Conservation (phyloP, 2,888 invertebrate genomes). For the Drosophila rubida region DNA sequence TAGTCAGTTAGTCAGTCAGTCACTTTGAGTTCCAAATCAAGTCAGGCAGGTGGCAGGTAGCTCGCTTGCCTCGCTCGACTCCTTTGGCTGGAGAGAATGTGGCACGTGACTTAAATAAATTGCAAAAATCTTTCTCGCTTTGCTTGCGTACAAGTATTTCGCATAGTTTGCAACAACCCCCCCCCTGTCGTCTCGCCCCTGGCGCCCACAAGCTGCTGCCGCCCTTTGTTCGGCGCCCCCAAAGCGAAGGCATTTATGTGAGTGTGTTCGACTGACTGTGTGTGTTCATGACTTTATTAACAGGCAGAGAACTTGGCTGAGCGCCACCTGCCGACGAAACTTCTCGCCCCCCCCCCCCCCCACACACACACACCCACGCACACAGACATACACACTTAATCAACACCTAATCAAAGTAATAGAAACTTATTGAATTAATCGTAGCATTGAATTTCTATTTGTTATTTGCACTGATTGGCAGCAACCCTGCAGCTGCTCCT, state of each 20-base stretch:
- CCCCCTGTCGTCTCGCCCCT: background rate
- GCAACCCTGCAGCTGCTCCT: background rate
- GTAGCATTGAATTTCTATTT: slow-evolving; percentile 73
- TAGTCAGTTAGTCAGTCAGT: slow-evolving; percentile 65
- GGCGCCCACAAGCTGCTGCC: slow-evolving; percentile 19
- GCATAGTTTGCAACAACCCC: slow-evolving; percentile 59
- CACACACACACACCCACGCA: slow-evolving; percentile 75
- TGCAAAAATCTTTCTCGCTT: slow-evolving; percentile 77
- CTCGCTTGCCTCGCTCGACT: background rate
- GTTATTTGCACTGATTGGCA: slow-evolving; percentile 63
- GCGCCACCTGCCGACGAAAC: slow-evolving; percentile 62
- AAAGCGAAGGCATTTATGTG: slow-evolving; percentile 53
- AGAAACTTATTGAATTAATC: slow-evolving; percentile 79
- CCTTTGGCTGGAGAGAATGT: slow-evolving; percentile 55
- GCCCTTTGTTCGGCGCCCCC: slow-evolving; percentile 58
- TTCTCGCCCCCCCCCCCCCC: too few species aligned
- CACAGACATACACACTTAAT: slow-evolving; percentile 75
- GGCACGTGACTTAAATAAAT: slow-evolving; percentile 79
- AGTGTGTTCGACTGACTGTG: slow-evolving; percentile 27
- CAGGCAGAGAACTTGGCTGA: slow-evolving; percentile 58
- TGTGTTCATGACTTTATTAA: slow-evolving; percentile 71
- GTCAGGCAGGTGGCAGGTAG: slow-evolving; percentile 49
- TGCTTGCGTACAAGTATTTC: slow-evolving; percentile 68
- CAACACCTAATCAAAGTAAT: slow-evolving; percentile 80
- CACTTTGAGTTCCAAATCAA: slow-evolving; percentile 78